Evolutionary conservation across 2,888 invertebrate genomes (phyloP).

Genomic region (Merodon equestris): DNA sequence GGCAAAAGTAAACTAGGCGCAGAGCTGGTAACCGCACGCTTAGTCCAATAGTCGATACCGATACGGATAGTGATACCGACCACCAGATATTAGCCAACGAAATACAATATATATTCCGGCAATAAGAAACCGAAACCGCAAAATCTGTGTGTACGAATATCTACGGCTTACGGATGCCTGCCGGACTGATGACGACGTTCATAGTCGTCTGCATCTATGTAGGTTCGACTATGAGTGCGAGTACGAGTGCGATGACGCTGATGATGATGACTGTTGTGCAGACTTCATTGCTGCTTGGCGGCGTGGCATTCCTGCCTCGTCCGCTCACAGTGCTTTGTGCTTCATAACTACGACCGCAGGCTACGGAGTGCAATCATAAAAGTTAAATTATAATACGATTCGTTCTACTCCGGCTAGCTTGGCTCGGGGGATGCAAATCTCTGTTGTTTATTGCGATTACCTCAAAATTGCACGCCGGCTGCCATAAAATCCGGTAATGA

Average conservation of each 20-base stretch:
- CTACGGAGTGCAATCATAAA: conserved; percentile 66
- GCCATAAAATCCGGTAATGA: conserved; percentile 67
- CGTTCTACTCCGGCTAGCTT: conserved; percentile 48
- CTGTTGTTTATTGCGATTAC: conserved; percentile 69
- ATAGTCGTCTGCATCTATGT: too few relatives aligned
- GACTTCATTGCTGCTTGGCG: conserved; percentile 34
- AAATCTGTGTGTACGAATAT: conserved; percentile 22
- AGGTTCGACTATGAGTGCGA: conserved; percentile 1
- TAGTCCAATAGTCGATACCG: too few relatives aligned
- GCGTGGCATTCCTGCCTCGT: neutral
- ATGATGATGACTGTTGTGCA: conserved; percentile 60
- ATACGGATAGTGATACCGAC: conserved; percentile 10
- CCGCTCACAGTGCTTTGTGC: conserved; percentile 28
- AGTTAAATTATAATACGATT: conserved; percentile 68
- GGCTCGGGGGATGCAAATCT: conserved; percentile 66
- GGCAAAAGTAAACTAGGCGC: conserved; percentile 54
- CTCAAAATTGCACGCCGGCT: conserved; percentile 66
- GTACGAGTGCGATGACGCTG: conserved; percentile 31
- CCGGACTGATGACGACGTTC: neutral
- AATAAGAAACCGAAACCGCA: conserved; percentile 52
- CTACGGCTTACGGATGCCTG: neutral
- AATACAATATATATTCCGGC: conserved; percentile 17
- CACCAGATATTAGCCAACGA: conserved; percentile 38
- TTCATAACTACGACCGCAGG: conserved; percentile 61
- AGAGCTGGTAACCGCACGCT: conserved; percentile 38